Conservation (phyloP, 2,888 invertebrate genomes). For the Pammene aurita region DNA sequence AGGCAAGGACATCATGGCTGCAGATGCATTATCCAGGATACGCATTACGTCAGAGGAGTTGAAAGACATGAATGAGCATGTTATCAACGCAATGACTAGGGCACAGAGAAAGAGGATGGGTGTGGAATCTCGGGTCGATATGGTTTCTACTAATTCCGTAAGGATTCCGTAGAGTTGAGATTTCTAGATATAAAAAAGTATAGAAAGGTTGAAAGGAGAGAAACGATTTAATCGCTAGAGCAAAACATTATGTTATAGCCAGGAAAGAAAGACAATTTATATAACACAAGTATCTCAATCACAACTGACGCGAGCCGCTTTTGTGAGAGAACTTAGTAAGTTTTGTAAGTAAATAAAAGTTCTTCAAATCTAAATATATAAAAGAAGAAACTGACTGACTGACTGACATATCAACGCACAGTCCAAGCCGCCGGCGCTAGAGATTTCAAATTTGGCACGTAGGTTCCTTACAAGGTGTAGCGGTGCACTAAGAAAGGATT, state of each 20-base stretch:
- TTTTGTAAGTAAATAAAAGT: neutral
- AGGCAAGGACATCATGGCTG: conserved; percentile 1
- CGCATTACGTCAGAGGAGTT: neutral
- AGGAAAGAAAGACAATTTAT: neutral
- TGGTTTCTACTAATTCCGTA: neutral
- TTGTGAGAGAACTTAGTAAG: conserved; percentile 1
- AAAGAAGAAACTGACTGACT: too few relatives aligned
- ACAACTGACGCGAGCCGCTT: conserved; percentile 6
- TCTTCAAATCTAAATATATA: neutral
- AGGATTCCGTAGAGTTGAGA: neutral
- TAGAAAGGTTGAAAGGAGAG: neutral
- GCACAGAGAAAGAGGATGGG: neutral
- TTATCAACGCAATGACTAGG: conserved; percentile 14
- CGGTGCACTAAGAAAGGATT: too few relatives aligned
- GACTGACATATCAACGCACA: too few relatives aligned
- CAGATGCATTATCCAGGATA: conserved; percentile 30
- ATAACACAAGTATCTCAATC: conserved; percentile 6
- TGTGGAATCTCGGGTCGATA: too few relatives aligned
- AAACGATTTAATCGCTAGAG: neutral
- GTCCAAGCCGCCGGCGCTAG: too few relatives aligned
- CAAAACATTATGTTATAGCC: neutral
- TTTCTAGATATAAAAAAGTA: neutral
- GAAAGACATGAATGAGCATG: conserved; percentile 12
- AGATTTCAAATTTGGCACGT: too few relatives aligned
- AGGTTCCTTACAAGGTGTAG: too few relatives aligned